Conservation (phyloP, 1,140 invertebrate species). For the Ptiloglossa arizonensis region DNA sequence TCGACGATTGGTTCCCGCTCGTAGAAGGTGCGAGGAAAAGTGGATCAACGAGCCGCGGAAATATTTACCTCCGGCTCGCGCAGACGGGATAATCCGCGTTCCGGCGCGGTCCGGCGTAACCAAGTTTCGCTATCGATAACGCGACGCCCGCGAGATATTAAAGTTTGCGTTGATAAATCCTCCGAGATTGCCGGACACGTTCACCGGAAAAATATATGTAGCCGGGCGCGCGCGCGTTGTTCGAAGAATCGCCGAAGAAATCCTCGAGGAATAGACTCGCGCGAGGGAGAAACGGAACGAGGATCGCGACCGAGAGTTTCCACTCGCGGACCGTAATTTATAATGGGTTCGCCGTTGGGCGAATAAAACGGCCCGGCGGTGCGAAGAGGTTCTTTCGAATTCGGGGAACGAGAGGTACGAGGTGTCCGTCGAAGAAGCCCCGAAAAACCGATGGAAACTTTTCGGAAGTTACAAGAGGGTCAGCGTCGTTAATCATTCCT, state of each 20-base stretch:
- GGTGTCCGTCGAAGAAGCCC: neutral
- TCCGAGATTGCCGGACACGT: neutral
- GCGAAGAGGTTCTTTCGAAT: neutral
- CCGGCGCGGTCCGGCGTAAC: neutral
- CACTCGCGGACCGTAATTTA: constrained; percentile 4
- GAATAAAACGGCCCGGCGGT: constrained; percentile 14
- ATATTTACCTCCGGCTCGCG: neutral
- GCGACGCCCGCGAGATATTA: neutral
- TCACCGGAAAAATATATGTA: neutral
- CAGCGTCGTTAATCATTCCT: constrained; percentile 63
- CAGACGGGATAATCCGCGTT: neutral
- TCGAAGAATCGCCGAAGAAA: constrained; percentile 6
- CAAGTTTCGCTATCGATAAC: constrained; percentile 7
- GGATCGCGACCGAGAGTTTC: neutral
- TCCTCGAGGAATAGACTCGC: neutral
- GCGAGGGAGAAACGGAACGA: neutral
- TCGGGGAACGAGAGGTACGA: neutral
- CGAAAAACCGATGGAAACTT: constrained; percentile 38
- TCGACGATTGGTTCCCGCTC: neutral
- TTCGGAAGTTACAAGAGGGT: constrained; percentile 51
- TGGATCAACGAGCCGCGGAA: too few species aligned
- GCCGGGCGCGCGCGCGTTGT: neutral
- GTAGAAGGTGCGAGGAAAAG: too few species aligned
- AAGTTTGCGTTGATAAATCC: constrained; percentile 8
- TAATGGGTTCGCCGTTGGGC: neutral